Conservation (phyloP, 2,113 vertebrate species). For the Menidia beryllina region DNA sequence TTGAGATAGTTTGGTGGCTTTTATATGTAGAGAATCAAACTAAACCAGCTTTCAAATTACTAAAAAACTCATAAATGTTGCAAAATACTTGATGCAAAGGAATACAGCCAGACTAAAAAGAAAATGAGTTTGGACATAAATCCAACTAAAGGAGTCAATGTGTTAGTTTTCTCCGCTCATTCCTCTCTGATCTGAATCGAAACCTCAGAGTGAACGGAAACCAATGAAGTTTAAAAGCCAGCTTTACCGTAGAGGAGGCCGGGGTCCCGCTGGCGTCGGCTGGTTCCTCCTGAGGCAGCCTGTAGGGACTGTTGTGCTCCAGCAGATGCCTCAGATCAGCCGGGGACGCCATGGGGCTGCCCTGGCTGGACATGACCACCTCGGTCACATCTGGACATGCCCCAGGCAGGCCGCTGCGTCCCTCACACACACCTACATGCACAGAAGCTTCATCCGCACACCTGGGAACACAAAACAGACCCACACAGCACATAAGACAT, state of each 20-base stretch:
- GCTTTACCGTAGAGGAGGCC: slow-evolving; percentile 59
- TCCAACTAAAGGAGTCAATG: too few relatives aligned
- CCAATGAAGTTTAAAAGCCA: slow-evolving; percentile 4
- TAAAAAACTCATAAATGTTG: too few relatives aligned
- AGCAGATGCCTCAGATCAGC: slow-evolving; percentile 21
- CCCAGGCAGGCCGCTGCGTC: slow-evolving; percentile 1
- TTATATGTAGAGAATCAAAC: too few relatives aligned
- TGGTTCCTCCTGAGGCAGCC: neutral
- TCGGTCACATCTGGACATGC: slow-evolving; percentile 33
- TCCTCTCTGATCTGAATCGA: neutral
- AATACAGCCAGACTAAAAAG: neutral
- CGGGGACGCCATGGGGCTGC: slow-evolving; percentile 61
- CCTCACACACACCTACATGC: slow-evolving; percentile 20
- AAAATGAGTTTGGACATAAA: neutral
- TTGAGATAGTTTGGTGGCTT: too few relatives aligned
- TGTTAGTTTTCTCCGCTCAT: neutral
- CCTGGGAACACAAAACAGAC: slow-evolving; percentile 41
- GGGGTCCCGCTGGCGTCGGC: slow-evolving; percentile 17
- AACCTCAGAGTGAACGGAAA: slow-evolving; percentile 3
- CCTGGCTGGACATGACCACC: slow-evolving; percentile 75
- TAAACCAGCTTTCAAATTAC: too few relatives aligned
- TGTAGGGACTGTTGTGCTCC: neutral
- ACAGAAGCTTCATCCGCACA: slow-evolving; percentile 27
- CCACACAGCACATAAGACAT: neutral
- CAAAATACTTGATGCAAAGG: neutral